Evolutionary conservation across 2,113 vertebrate genomes (phyloP).

Genomic region (Anolis sagrei): DNA sequence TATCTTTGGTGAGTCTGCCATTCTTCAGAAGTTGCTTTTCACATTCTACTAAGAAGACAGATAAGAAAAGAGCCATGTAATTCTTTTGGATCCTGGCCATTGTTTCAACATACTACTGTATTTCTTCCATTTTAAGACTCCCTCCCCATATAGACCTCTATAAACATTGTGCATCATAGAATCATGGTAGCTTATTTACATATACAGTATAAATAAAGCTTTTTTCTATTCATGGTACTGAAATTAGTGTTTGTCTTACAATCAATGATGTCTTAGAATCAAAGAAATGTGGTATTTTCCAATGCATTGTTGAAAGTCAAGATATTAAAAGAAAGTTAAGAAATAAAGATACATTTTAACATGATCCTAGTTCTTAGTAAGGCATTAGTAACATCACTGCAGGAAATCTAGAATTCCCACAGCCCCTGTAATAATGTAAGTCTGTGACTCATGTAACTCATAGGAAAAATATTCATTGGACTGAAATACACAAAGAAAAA

Average conservation of each 20-base stretch:
- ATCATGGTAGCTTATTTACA: too few relatives aligned
- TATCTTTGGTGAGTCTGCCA: background rate
- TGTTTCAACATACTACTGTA: background rate
- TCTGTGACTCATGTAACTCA: background rate
- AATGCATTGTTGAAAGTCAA: background rate
- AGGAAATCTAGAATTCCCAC: background rate
- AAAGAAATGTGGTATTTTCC: too few relatives aligned
- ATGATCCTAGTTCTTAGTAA: background rate
- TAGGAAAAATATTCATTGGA: background rate
- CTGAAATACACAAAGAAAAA: background rate
- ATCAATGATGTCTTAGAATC: too few relatives aligned
- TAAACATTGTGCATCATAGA: too few relatives aligned
- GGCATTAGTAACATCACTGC: background rate
- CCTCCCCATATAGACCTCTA: too few relatives aligned
- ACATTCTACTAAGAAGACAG: background rate
- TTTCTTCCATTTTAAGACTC: background rate
- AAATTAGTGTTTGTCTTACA: too few relatives aligned
- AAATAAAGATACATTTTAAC: background rate
- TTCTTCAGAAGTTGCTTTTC: background rate
- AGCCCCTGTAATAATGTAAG: background rate
- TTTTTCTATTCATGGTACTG: too few relatives aligned
- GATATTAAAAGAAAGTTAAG: background rate
- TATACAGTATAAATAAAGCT: too few relatives aligned
- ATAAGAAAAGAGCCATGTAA: background rate
- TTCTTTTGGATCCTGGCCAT: background rate